Evolutionary conservation across 2,888 invertebrate genomes (phyloP).

Genomic region (Pandemis heparana): DNA sequence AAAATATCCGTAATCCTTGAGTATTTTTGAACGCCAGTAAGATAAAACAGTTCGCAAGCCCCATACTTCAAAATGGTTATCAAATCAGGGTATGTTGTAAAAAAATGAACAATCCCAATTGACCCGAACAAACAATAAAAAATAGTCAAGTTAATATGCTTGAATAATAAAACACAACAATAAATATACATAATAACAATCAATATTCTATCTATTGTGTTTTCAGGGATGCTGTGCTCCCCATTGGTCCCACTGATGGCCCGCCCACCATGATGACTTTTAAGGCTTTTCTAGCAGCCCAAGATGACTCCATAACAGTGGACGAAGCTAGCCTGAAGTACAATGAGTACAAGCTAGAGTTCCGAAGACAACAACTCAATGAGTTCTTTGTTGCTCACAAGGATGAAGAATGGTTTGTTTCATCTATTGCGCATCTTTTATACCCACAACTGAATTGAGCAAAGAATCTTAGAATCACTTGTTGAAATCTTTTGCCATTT

Average conservation of each 20-base stretch:
- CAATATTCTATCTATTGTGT: constrained; percentile 3
- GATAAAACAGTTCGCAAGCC: no score
- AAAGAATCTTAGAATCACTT: constrained; percentile 31
- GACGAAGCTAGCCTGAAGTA: constrained; percentile 98
- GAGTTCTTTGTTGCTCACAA: constrained; percentile 99
- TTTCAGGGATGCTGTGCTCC: constrained; percentile 82
- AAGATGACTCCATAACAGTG: constrained; percentile 99
- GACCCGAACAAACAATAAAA: no score
- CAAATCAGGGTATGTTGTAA: no score
- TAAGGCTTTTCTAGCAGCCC: constrained; percentile 97
- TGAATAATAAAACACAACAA: no score
- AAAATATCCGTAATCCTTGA: no score
- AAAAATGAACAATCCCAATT: no score
- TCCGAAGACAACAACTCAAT: constrained; percentile 97
- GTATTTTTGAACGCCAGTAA: no score
- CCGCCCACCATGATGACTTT: constrained; percentile 98
- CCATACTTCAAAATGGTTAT: no score
- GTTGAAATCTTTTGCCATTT: constrained; percentile 16
- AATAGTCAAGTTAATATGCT: no score
- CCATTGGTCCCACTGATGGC: constrained; percentile 86
- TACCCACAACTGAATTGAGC: constrained; percentile 19
- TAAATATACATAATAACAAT: neutral
- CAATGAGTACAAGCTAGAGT: constrained; percentile 99
- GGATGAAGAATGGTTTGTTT: constrained; percentile 99
- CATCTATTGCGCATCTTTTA: constrained; percentile 38